Evolutionary conservation across 1,140 invertebrate genomes (phyloP), one percentile per base, ranked within the genome.

Genomic region (Glomeris maerens): DNA sequence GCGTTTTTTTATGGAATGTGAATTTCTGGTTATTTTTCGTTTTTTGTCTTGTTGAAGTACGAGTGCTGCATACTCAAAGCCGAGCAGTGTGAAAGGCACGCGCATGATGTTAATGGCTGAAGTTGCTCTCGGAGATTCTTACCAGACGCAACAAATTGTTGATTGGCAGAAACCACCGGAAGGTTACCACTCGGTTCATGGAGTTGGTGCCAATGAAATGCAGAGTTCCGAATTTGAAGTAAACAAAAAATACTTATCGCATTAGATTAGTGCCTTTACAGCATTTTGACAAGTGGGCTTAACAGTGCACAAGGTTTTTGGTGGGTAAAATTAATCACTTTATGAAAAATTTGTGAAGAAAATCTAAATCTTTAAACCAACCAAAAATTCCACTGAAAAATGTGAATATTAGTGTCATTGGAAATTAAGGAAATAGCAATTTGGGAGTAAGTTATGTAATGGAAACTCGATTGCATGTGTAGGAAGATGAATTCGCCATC

Each of bases 401-500:
- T 17, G 25, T 42, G 17, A 36, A 36, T 36, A 36, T 36, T 17
- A 10, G 31, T 36, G 10, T 36, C 10, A 36, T 13, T 10, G 31
- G 31, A 13, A 17, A 36, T 36, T 10, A 36, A 17, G 17, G 31
- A 13, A 10, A 10, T 36, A 36, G 10, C 17, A 36, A 17, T 36
- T n/a, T n/a, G n/a, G n/a, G n/a, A n/a, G n/a, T n/a, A n/a, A n/a
- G 17, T 17, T 36, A 13, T 36, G 31, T 17, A 36, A 36, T 36
- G 10, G 10, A 10, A 13, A 13, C 17, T 36, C 17, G 31, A 13
- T 42, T 42, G 10, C 25, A 21, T 21, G 25, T 7, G 5, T 21
- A 59, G 65, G 57, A 65, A 56, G 62, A 68, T 59, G 64, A 68
- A 50, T 69, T 59, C 61, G 66, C 62, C 14, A 55, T 69, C 25